Percentiles rank a stretch among this genome's conserved stretches.
These are phyloP conservation scores for Sinotaia quadrata DNA, from an alignment of 2,888 invertebrate genomes.

Conservation along the genomic window DNA sequence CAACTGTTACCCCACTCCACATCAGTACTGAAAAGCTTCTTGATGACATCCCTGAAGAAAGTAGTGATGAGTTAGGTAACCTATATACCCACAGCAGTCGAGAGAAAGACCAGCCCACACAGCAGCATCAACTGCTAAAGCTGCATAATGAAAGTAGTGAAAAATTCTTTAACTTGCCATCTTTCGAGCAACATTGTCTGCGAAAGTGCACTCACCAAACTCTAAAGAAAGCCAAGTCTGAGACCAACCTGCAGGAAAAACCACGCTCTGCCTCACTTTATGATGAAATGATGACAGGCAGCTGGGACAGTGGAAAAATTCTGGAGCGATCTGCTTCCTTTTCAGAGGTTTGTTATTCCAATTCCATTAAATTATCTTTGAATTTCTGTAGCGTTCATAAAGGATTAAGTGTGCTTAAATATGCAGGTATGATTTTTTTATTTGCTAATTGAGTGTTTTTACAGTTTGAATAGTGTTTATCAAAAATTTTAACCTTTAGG, in stretches of 20 bases:
- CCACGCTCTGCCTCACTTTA: slow-evolving; percentile 28
- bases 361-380: too few relatives aligned
- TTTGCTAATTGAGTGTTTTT: too few relatives aligned
- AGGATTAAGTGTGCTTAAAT: too few relatives aligned
- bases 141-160: neutral
- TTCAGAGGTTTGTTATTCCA: too few relatives aligned
- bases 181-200: neutral
- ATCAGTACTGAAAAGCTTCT: slow-evolving; percentile 58
- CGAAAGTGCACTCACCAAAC: slow-evolving; percentile 16
- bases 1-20: slow-evolving; percentile 44
- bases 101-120: slow-evolving; percentile 18
- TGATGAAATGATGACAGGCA: slow-evolving; percentile 33
- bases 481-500: too few relatives aligned
- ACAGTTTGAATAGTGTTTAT: too few relatives aligned
- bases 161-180: neutral
- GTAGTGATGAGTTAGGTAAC: slow-evolving; percentile 17
- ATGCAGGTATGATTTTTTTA: too few relatives aligned
- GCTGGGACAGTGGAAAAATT: slow-evolving; percentile 34
- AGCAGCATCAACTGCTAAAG: slow-evolving; percentile 2
- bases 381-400: too few relatives aligned
- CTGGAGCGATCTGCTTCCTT: slow-evolving; percentile 34
- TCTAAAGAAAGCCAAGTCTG: slow-evolving; percentile 34
- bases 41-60: slow-evolving; percentile 61
- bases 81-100: neutral
- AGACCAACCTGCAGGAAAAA: slow-evolving; percentile 28